Evolutionary conservation across 2,888 invertebrate species (phyloP).

Genomic region (Dolomedes plantarius): DNA sequence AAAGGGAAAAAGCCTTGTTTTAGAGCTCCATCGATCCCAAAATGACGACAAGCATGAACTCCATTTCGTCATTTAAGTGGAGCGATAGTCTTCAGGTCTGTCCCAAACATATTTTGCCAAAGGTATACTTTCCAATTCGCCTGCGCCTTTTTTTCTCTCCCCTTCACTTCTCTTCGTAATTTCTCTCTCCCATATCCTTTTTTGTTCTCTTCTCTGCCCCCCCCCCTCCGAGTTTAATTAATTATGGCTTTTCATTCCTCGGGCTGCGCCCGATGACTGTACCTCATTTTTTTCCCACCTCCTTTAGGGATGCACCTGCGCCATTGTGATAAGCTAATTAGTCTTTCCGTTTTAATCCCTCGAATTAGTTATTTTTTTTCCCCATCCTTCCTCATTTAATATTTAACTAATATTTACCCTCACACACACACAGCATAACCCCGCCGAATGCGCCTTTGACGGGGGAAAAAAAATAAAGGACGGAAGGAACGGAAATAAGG

Average conservation of each 20-base stretch:
- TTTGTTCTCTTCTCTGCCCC: not conserved
- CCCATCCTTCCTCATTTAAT: not conserved
- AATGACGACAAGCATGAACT: too few relatives aligned
- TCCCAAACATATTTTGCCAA: too few relatives aligned
- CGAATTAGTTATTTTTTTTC: not conserved
- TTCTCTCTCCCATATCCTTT: not conserved
- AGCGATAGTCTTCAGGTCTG: too few relatives aligned
- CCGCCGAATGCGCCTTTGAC: too few relatives aligned
- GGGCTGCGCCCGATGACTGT: not conserved
- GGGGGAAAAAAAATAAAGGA: too few relatives aligned
- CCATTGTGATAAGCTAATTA: conserved; percentile 6
- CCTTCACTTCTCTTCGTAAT: not conserved
- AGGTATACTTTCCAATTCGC: too few relatives aligned
- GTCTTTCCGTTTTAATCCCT: not conserved
- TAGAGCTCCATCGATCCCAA: too few relatives aligned
- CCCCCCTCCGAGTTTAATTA: not conserved
- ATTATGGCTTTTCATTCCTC: not conserved
- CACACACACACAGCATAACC: not conserved
- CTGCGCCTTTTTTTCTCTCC: not conserved
- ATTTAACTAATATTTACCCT: not conserved
- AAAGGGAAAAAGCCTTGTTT: too few relatives aligned
- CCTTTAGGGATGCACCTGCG: not conserved
- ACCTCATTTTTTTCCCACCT: not conserved
- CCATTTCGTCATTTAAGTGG: too few relatives aligned
- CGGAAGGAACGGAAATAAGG: too few relatives aligned